Base-by-base conservation (phyloP, 2,113 vertebrate genomes). In the Arenaria interpres region DNA sequence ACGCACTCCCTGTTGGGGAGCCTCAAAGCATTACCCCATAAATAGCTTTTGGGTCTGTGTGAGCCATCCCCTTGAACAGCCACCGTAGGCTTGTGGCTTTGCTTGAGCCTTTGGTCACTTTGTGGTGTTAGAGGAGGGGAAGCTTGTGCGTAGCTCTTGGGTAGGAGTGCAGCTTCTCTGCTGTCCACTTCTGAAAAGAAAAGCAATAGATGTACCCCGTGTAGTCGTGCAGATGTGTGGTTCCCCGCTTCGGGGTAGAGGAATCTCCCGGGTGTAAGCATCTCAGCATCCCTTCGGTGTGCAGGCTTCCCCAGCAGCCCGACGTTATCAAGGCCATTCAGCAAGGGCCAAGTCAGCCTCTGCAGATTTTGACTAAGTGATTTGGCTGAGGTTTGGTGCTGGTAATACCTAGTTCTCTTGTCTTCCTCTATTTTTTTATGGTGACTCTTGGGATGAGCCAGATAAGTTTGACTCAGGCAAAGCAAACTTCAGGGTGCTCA, bases 191-290 rank as follows among this genome's bases (percentile, higher is more conserved):
- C 30, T 85, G 41, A 64, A 90, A 60, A 48, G 8, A 72, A 32
- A 20, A 46, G 51, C 54, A n/a, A 24, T 5, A 62, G 20, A 18
- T 0, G 0, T 46, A 54, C 2, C 0, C 25, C 20, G 7, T 63
- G 56, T 54, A 69, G 48, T 14, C 6, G 1, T 60, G 32, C 23
- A 56, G 13, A 23, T 74, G 20, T 41, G 12, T 45, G 20, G 32
- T 45, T 82, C 41, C 46, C 67, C 20, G 25, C 1, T 81, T 73
- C 22, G 21, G 18, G 15, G 19, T 1, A 33, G 19, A 53, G 17
- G 35, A 83, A 17, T 28, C 19, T 76, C 59, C 69, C 11, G 24
- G 18, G 4, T 25, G 7, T 32, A 72, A 35, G 12, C 6, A 7
- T 35, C 8, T 75, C 13, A 25, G 32, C 43, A 71, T 57, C 7